A percentile compares a stretch with the other conserved stretches of the same genome.
Conservation (phyloP, 2,888 invertebrate genomes). For the Hydroisotoma schaefferi region DNA sequence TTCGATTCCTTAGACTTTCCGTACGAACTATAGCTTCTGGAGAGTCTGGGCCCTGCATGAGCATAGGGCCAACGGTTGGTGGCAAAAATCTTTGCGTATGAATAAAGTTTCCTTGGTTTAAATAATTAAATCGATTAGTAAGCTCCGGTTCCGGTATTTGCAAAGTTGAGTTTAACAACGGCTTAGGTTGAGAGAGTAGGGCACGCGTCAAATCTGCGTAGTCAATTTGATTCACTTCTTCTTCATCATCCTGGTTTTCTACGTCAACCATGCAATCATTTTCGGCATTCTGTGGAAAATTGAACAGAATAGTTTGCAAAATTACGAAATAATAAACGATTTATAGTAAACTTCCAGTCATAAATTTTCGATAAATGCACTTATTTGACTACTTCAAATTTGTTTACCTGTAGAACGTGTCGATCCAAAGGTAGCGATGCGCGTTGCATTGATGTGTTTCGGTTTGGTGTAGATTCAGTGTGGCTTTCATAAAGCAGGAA, state of each 20-base stretch:
- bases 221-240: slow-evolving; percentile 27
- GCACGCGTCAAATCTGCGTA: slow-evolving; percentile 39
- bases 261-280: neutral
- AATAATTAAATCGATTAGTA: neutral
- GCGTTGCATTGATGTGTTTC: too few relatives aligned
- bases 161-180: slow-evolving; percentile 40
- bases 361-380: neutral
- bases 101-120: neutral
- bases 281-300: neutral
- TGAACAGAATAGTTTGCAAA: neutral
- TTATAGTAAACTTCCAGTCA: too few relatives aligned
- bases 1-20: neutral
- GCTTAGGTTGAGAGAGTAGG: slow-evolving; percentile 26
- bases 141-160: slow-evolving; percentile 30
- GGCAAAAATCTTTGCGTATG: neutral
- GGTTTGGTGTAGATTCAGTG: neutral
- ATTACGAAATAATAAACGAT: neutral
- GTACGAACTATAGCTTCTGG: neutral
- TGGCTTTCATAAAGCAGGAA: slow-evolving; percentile 9
- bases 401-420: too few relatives aligned
- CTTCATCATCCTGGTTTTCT: slow-evolving; percentile 18
- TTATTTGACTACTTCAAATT: neutral
- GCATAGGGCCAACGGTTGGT: neutral
- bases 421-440: too few relatives aligned
- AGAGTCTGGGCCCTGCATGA: neutral